Base-by-base conservation (phyloP, 2,113 vertebrate species). In the Ceratotherium simum region DNA sequence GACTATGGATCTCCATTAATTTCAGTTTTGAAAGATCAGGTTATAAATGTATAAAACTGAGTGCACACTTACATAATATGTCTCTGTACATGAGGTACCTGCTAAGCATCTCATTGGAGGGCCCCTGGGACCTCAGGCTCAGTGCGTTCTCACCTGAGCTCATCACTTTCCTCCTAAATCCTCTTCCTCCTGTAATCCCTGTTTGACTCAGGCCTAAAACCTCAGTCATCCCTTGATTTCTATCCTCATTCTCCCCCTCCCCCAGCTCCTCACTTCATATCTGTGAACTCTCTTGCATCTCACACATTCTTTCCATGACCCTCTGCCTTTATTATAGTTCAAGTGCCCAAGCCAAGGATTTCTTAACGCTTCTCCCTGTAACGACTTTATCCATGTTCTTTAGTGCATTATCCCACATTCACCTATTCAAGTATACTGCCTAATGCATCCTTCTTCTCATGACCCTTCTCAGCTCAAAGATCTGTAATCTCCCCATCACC, bases 1-100 rank as follows among this genome's bases (percentile, higher is more conserved):
- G 81, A 82, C 81, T 85, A 0, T 88, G 81, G 54, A 79, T 54
- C 89, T 94, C 80, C 64, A 82, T 51, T 93, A 85, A 96, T 89
- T 82, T 95, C 81, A 82, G n/a, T 94, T 97, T 94, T 91, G 94
- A 97, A 93, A 84, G 27, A 84, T 82, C 64, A 83, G 76, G 23
- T 88, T 89, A 58, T 60, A 62, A 60, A 81, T 2, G 0, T n/a
- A 27, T 82, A 82, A 67, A 60, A 92, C 23, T 8, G 76, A 93
- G 42, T 46, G 36, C 81, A 64, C 20, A 20, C 84, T 87, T 76
- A 17, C 6, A 78, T 78, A 36, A 75, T 64, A 36, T 31, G 60
- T 90, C 58, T 69, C 79, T 33, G 13, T 54, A 51, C 42, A 2
- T 42, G 60, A 54, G 60, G 65, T 21, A 16, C 48, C 60, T 67